phyloP scores from a whole-genome alignment of 2,888 invertebrate genomes.

The Steromphala cineraria region DNA sequence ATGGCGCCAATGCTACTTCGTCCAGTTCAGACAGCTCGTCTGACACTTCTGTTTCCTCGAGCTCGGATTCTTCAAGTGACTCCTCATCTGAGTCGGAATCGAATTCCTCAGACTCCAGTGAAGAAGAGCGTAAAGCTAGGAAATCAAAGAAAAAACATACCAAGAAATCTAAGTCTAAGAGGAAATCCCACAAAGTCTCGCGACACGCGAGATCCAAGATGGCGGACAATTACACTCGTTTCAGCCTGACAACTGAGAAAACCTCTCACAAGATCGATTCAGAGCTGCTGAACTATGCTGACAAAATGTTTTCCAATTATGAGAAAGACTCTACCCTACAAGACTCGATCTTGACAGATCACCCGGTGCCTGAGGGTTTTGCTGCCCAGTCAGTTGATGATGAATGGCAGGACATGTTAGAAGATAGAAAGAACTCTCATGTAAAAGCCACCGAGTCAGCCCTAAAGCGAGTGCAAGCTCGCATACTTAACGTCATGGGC shows the following conservation, averaged over 20 bases:
- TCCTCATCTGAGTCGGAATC: no score
- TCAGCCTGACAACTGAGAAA: not conserved
- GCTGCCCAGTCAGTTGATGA: not conserved
- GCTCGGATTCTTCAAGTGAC: no score
- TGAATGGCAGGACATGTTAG: slow-evolving; percentile 21
- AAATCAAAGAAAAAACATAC: no score
- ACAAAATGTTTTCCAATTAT: no score
- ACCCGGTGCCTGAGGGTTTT: not conserved
- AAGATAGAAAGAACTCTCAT: not conserved
- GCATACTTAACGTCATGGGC: slow-evolving; percentile 13
- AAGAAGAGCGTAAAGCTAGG: no score
- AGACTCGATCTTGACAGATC: not conserved
- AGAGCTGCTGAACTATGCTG: not conserved
- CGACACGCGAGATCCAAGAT: not conserved
- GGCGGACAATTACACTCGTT: not conserved
- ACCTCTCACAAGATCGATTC: not conserved
- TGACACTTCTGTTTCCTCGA: no score
- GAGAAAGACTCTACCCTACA: no score
- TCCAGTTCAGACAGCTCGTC: no score
- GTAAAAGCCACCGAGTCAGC: not conserved
- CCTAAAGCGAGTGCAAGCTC: not conserved
- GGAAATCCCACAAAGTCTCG: no score
- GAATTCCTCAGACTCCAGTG: no score
- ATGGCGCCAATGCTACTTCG: no score
- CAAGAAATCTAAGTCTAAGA: no score